phyloP scores from a whole-genome alignment of 2,888 invertebrate species.

The Schrankia costaestrigalis region DNA sequence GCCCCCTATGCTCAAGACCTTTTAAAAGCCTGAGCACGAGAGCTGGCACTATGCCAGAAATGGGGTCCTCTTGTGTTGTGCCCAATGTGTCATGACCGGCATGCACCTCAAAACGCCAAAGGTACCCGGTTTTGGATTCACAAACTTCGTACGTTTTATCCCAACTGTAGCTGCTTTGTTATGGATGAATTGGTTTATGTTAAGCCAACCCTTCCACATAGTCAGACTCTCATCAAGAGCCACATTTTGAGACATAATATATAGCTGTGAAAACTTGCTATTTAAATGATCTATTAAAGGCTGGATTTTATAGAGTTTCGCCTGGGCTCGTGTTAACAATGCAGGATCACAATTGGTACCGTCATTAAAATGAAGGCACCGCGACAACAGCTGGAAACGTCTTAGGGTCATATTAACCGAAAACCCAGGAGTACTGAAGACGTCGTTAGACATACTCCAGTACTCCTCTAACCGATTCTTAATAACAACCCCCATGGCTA shows the following conservation, averaged over 20 bases:
- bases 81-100: neutral
- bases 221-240: constrained; percentile 22
- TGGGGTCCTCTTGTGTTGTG: neutral
- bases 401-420: constrained; percentile 5
- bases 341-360: neutral
- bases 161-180: constrained; percentile 10
- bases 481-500: constrained; percentile 15
- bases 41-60: neutral
- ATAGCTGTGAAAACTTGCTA: constrained; percentile 7
- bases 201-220: constrained; percentile 26
- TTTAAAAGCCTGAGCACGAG: neutral
- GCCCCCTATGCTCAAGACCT: constrained; percentile 15
- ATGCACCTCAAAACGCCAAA: constrained; percentile 18
- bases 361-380: constrained; percentile 20
- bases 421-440: constrained; percentile 17
- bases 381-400: constrained; percentile 6
- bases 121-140: constrained; percentile 23
- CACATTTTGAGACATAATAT: constrained; percentile 14
- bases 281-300: neutral
- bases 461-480: constrained; percentile 15
- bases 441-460: constrained; percentile 6
- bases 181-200: too few species aligned
- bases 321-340: neutral
- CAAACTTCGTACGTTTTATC: constrained; percentile 26
- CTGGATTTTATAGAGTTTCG: neutral